A percentile compares a stretch with the other conserved stretches of the same genome.
Conservation (phyloP, 2,797 vertebrate genomes). For the Siniperca obscura region DNA sequence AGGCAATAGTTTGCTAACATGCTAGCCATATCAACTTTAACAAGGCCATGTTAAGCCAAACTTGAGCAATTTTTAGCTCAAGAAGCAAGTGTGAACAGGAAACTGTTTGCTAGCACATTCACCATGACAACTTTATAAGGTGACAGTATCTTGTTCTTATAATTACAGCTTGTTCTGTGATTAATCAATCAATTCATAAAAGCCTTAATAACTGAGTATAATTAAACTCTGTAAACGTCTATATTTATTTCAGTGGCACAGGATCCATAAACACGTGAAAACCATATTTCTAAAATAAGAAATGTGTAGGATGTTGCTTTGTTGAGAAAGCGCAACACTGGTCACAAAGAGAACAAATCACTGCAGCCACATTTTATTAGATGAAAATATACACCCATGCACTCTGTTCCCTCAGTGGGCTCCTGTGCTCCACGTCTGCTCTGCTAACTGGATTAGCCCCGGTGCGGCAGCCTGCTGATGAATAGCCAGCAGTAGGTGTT, state of each 20-base stretch:
- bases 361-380: slow-evolving; percentile 38
- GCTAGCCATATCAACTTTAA: no score
- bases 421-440: slow-evolving; percentile 29
- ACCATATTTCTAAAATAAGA: background rate
- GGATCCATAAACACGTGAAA: background rate
- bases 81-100: background rate
- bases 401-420: slow-evolving; percentile 34
- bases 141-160: background rate
- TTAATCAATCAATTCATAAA: background rate
- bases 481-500: slow-evolving; percentile 68
- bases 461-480: slow-evolving; percentile 60
- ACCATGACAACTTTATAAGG: background rate
- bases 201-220: background rate
- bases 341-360: slow-evolving; percentile 21
- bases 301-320: slow-evolving; percentile 1
- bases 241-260: background rate
- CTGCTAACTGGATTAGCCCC: slow-evolving; percentile 56
- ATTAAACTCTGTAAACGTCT: background rate
- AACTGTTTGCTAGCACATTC: background rate
- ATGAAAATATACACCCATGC: slow-evolving; percentile 36
- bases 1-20: background rate
- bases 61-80: background rate
- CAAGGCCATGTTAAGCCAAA: no score
- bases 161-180: background rate
- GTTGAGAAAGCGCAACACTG: background rate